Base-by-base conservation (phyloP, 2,113 vertebrate species). In the Rhea americana region DNA sequence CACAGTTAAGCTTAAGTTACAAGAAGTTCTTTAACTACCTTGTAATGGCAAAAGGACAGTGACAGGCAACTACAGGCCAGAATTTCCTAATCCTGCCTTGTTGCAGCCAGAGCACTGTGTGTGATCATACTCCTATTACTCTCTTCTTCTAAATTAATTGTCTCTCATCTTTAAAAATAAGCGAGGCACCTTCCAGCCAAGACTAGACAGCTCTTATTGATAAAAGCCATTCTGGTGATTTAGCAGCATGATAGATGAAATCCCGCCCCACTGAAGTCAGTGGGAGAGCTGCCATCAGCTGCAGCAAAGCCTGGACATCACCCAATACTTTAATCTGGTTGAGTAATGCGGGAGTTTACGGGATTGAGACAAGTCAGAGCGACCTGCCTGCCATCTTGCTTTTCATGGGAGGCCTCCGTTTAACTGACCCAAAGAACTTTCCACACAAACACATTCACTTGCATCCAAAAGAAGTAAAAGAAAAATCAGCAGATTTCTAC, bases 271-370 rank as follows among this genome's bases (percentile, higher is more conserved):
- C 19, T 65, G 48, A 92, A 95, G 58, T 28, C 81, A 66, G 67
- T 22, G 61, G 85, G 89, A 95, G 37, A 71, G 72, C 59, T 94
- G 91, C 91, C 85, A 92, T 68, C 59, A 92, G 67, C 84, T 73
- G 26, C 81, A 91, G 63, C 77, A 56, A 59, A 47, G 73, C 47
- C 91, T 94, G 82, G 89, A 67, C 47, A 8, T 55, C 26, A 43
- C 71, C 94, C 82, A 82, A 0, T 8, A 22, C 41, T 53, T 77
- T 35, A 82, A 13, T 74, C n/a, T 43, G 26, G 43, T 74, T 70
- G 59, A 87, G 87, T 15, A 53, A 92, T 67, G 78, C 45, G 4
- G 43, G 65, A 71, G 90, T 92, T 78, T 48, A 58, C 0, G 0
- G 66, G 43, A 74, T 59, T 14, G 55, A 63, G 87, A 87, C 22